A percentile compares a stretch with the other conserved stretches of the same genome.
These are phyloP conservation scores for Spondyliosoma cantharus DNA, from an alignment of 2,797 vertebrate species.

Conservation along the genomic window DNA sequence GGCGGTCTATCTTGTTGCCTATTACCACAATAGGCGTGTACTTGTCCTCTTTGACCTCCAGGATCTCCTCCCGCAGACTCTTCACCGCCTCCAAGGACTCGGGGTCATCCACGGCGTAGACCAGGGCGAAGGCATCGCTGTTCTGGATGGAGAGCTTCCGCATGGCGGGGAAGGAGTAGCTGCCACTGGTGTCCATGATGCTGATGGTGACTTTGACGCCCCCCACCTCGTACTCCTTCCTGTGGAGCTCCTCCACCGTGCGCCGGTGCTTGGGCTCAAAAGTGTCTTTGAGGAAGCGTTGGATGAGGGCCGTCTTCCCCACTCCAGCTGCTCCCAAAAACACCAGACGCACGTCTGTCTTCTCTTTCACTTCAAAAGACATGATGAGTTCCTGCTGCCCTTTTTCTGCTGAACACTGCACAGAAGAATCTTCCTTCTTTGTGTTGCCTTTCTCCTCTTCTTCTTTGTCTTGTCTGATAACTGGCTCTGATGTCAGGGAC, in stretches of 20 bases:
- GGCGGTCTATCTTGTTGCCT: slow-evolving; percentile 88
- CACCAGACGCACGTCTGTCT: slow-evolving; percentile 88
- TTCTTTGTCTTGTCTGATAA: not conserved
- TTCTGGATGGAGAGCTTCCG: slow-evolving; percentile 91
- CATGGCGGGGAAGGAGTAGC: slow-evolving; percentile 94
- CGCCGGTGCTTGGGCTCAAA: slow-evolving; percentile 90
- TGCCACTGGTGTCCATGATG: slow-evolving; percentile 93
- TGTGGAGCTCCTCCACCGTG: slow-evolving; percentile 90
- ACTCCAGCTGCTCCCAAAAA: slow-evolving; percentile 90
- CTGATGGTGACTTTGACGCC: slow-evolving; percentile 87
- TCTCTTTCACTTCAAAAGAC: slow-evolving; percentile 86
- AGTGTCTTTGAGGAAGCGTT: slow-evolving; percentile 88
- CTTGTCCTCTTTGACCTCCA: slow-evolving; percentile 91
- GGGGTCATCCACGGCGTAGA: slow-evolving; percentile 88
- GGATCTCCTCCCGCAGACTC: slow-evolving; percentile 89
- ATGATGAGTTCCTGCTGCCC: slow-evolving; percentile 63
- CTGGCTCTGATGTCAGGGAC: not conserved
- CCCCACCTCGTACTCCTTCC: slow-evolving; percentile 87
- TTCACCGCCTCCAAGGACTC: slow-evolving; percentile 87
- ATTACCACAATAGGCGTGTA: slow-evolving; percentile 89
- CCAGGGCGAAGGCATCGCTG: slow-evolving; percentile 90
- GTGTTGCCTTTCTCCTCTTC: not conserved
- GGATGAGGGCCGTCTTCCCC: slow-evolving; percentile 90
- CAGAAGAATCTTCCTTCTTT: not conserved
- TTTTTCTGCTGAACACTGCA: not conserved